Evolutionary conservation across 1,140 invertebrate genomes (phyloP), one percentile per base, ranked within the genome.

Genomic region (Leptinotarsa texana): DNA sequence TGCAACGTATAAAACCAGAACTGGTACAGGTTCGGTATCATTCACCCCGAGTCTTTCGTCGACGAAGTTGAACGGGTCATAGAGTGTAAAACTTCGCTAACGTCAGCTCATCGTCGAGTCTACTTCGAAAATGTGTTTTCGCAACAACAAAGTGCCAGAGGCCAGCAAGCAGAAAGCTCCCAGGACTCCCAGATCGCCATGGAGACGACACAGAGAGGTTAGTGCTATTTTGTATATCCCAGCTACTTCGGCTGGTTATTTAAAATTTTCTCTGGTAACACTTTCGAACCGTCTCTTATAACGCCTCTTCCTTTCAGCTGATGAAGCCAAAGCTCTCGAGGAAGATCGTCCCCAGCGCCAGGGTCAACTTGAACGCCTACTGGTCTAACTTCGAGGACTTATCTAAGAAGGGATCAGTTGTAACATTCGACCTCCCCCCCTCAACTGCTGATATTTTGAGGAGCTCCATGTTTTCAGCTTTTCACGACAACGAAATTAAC

Each of bases 351-450:
- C 83, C 83, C 71, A 86, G 86, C 22, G 85, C 88, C 74, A 87
- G 86, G 74, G 85, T 89, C 79, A 89, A 89, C 80, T 84, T 89
- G 27, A 89, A 89, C 81, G 86, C 86, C 82, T 88, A 88, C 81
- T 89, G 89, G 89, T 85, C 86, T 70, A 88, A 88, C 77, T 87
- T 89, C 76, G 88, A 87, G 75, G 87, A 89, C 74, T 77, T 88
- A 72, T 86, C 88, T 74, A 77, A 72, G 13, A 86, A 86, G 70
- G 85, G 85, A 70, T 75, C 84, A 6, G 79, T 85, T n/a, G 82
- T 86, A 21, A 84, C 84, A 78, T 80, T 85, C 81, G 84, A 85
- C 83, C 82, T 86, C 77, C 83, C 84, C 84, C 27, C 63, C 8
- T n/a, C 3, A 13, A 73, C 61, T 48, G 24, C 51, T 15, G 69